Base-by-base conservation (phyloP, 2,113 vertebrate genomes). In the Ptilorrhoa leucosticta region DNA sequence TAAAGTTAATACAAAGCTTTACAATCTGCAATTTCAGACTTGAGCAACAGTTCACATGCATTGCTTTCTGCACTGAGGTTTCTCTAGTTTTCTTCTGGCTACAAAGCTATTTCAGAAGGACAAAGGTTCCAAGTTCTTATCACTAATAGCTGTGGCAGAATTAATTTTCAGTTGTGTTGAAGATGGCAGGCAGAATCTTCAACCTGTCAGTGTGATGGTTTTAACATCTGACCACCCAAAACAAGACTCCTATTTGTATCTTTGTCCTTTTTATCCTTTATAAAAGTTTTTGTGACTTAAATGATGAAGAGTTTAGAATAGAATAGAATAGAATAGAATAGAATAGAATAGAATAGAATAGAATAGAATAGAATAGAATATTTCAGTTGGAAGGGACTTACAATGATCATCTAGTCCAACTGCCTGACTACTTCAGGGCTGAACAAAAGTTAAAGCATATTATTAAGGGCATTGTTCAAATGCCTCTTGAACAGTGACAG, bases 121-220 rank as follows among this genome's bases (percentile, higher is more conserved):
- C 47, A 63, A 73, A 87, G 12, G 18, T 82, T 78, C 58, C 18
- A 44, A 89, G 61, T 75, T 85, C 58, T 79, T 89, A 69, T 79
- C 56, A 37, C 37, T 76, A 70, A 80, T 61, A 61, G 28, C 31
- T 87, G 47, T 56, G 71, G 15, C 58, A 90, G n/a, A 89, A 79
- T 80, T 93, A 78, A 72, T 94, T 94, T 90, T 87, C 65, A 83
- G 15, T 83, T 78, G 21, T 85, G 64, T 83, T 94, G 45, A 79
- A 90, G 58, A 93, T 31, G 40, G 35, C 57, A 87, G 64, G 53
- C 22, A 81, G 63, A 86, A 70, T 78, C 47, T 87, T 86, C 70
- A 87, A 33, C 40, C 45, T 81, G 64, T 48, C 45, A 82, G 27
- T 33, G n/a, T 71, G 70, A 76, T 86, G 69, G 30, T 86, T 61